A percentile compares a stretch with the other conserved stretches of the same genome.
Evolutionary conservation across 2,113 vertebrate genomes (phyloP).

Genomic region (Eclectus roratus): DNA sequence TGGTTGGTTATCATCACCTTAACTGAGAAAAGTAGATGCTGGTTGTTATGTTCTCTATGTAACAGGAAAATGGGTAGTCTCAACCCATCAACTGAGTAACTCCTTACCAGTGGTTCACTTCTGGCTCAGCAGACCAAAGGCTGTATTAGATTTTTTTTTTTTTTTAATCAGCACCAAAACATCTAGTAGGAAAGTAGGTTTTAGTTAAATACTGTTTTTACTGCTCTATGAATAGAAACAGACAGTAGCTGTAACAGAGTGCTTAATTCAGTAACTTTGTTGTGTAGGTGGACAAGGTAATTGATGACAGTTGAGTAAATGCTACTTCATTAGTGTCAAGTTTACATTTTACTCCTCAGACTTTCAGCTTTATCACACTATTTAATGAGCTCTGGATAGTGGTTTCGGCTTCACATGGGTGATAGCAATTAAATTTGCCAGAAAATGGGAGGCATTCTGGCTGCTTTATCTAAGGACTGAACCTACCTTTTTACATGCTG

Average conservation of each 20-base stretch:
- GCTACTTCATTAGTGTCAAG: neutral
- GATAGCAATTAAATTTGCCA: neutral
- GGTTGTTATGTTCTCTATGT: neutral
- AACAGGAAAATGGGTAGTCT: neutral
- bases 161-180: neutral
- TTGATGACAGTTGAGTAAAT: neutral
- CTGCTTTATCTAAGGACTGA: neutral
- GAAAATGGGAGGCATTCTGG: neutral
- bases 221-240: neutral
- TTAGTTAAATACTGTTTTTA: neutral
- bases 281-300: neutral
- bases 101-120: neutral
- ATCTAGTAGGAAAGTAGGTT: neutral
- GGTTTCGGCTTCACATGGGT: neutral
- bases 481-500: neutral
- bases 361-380: neutral
- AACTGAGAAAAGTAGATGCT: neutral
- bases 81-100: neutral
- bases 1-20: neutral
- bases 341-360: conserved; percentile 16
- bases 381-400: neutral
- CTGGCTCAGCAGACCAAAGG: neutral
- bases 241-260: neutral
- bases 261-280: neutral
- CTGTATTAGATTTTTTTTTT: neutral